Conservation (phyloP, 1,140 invertebrate species). For the roundworm (Caenorhabditis elegans) region DNA sequence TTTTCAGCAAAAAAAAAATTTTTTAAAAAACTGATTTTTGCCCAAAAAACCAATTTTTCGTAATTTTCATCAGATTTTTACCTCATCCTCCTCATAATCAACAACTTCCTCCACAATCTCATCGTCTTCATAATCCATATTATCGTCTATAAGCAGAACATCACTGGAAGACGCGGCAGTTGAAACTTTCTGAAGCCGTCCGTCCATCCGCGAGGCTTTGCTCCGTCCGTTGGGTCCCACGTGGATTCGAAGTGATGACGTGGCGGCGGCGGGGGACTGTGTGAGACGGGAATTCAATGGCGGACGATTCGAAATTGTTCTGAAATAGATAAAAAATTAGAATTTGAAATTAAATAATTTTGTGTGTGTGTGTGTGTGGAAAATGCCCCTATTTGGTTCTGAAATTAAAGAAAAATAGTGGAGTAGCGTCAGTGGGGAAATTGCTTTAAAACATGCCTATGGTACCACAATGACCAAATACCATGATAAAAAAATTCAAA, state of each 20-base stretch:
- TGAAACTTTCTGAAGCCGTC: neutral
- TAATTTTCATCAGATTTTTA: too few relatives aligned
- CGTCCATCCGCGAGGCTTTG: neutral
- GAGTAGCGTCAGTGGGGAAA: too few relatives aligned
- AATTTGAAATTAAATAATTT: too few relatives aligned
- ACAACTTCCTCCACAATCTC: neutral
- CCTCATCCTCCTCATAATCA: neutral
- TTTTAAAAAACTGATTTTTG: too few relatives aligned
- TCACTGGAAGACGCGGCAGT: neutral
- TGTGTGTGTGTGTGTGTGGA: too few relatives aligned
- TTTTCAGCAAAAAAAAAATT: too few relatives aligned
- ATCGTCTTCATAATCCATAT: neutral
- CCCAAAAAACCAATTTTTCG: too few relatives aligned
- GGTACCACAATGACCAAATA: too few relatives aligned
- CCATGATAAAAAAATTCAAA: too few relatives aligned
- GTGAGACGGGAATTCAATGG: neutral
- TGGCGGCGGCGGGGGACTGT: neutral
- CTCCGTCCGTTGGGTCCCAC: neutral
- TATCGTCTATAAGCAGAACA: neutral
- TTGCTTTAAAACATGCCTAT: too few relatives aligned
- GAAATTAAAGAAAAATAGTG: too few relatives aligned
- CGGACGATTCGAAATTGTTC: neutral
- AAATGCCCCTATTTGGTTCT: too few relatives aligned
- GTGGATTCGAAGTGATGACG: neutral
- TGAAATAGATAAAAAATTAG: neutral